A percentile compares a stretch with the other conserved stretches of the same genome.
Evolutionary conservation across 2,888 invertebrate genomes (phyloP).

Genomic region (Leuctra nigra): DNA sequence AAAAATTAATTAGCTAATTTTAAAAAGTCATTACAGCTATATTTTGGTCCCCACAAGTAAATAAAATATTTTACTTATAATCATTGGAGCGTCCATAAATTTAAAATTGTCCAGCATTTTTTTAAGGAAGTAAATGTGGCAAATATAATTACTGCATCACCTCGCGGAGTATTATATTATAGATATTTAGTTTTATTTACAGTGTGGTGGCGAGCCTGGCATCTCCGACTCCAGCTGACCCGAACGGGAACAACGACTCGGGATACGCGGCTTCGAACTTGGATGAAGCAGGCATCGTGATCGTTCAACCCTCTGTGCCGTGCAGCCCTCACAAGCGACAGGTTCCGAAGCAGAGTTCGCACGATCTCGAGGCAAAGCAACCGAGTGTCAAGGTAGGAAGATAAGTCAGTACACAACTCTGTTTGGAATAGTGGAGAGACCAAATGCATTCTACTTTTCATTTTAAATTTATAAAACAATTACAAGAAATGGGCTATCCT

Average conservation of each 20-base stretch:
- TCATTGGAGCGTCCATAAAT: no score
- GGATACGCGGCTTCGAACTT: slow-evolving; percentile 62
- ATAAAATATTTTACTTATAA: no score
- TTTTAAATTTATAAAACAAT: no score
- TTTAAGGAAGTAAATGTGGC: slow-evolving; percentile 10
- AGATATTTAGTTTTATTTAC: slow-evolving; percentile 26
- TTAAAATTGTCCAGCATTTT: no score
- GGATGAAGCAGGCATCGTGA: slow-evolving; percentile 50
- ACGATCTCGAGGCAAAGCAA: slow-evolving; percentile 1
- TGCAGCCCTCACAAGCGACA: slow-evolving; percentile 41
- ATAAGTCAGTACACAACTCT: no score
- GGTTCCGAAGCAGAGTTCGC: slow-evolving; percentile 34
- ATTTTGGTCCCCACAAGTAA: no score
- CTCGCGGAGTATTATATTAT: slow-evolving; percentile 15
- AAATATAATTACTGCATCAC: not conserved
- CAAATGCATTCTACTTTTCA: no score
- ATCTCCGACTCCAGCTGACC: slow-evolving; percentile 53
- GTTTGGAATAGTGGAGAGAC: no score
- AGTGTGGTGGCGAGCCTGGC: slow-evolving; percentile 52
- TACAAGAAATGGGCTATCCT: no score
- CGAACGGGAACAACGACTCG: slow-evolving; percentile 79
- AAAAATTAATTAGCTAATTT: no score
- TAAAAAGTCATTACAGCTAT: no score
- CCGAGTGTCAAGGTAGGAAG: not conserved
- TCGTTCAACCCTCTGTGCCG: slow-evolving; percentile 37